phyloP scores from a whole-genome alignment of 2,797 vertebrate species.

The Galagoides demidoff region DNA sequence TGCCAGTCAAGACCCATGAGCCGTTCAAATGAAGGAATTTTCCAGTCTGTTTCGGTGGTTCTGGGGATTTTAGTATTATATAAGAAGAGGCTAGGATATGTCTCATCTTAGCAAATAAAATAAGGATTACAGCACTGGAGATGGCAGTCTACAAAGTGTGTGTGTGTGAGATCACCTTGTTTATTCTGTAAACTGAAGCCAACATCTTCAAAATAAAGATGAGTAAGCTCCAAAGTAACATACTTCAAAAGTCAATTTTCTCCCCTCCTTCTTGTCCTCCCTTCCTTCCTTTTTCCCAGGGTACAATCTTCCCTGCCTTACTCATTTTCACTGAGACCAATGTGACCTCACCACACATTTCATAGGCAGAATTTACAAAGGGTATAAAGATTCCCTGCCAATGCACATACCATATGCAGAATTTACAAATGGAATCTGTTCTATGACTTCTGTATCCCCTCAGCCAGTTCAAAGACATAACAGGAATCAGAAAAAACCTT shows the following conservation, averaged over 20 bases:
- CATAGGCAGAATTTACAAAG: constrained; percentile 56
- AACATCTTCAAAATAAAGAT: constrained; percentile 59
- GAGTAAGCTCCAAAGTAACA: background rate
- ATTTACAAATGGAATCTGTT: constrained; percentile 71
- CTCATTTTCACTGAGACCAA: constrained; percentile 49
- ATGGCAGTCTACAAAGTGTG: constrained; percentile 28
- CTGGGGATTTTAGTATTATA: constrained; percentile 55
- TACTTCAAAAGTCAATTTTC: background rate
- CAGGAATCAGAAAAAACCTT: constrained; percentile 26
- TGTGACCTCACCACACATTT: constrained; percentile 7
- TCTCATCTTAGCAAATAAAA: constrained; percentile 61
- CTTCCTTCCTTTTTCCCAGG: background rate
- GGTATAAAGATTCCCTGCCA: constrained; percentile 55
- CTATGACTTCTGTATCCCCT: constrained; percentile 60
- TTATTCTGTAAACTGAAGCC: constrained; percentile 44
- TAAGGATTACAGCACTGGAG: constrained; percentile 59
- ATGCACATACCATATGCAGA: constrained; percentile 69
- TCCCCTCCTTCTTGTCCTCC: background rate
- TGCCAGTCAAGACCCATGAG: constrained; percentile 37
- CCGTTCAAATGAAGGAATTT: constrained; percentile 64
- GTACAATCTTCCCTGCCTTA: constrained; percentile 34
- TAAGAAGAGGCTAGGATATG: constrained; percentile 47
- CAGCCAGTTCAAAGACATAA: constrained; percentile 64
- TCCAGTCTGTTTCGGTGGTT: constrained; percentile 50
- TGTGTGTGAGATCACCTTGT: constrained; percentile 30